Conservation (phyloP, 2,113 vertebrate genomes). For the Gavia stellata region DNA sequence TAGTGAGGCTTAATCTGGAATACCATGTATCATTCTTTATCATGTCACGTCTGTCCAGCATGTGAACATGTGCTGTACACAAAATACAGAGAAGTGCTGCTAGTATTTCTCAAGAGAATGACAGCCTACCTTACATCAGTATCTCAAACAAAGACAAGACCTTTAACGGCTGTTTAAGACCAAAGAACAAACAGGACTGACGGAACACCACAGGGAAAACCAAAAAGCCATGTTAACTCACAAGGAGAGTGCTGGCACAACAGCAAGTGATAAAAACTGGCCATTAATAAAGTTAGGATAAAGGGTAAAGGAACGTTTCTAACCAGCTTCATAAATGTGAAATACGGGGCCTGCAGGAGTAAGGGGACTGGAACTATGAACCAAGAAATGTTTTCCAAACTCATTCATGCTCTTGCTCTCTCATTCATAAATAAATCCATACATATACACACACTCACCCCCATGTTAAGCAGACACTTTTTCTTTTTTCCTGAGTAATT, state of each 20-base stretch:
- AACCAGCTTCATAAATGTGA: neutral
- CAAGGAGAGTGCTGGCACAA: neutral
- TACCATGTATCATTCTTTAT: neutral
- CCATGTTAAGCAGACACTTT: neutral
- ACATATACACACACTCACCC: fast-evolving
- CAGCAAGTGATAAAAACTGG: neutral
- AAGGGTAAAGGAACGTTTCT: neutral
- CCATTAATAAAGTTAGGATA: neutral
- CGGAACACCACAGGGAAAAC: neutral
- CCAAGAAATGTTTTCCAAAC: neutral
- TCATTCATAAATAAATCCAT: neutral
- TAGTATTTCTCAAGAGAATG: neutral
- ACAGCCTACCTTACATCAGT: neutral
- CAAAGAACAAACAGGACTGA: neutral
- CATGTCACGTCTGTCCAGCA: fast-evolving
- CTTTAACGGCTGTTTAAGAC: neutral
- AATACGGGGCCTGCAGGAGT: neutral
- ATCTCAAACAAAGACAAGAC: neutral
- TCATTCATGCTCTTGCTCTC: neutral
- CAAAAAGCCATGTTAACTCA: neutral
- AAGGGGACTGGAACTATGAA: neutral
- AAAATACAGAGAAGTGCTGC: neutral
- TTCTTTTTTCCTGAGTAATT: neutral
- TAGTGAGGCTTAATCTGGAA: neutral
- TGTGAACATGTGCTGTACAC: neutral